Conservation (phyloP, 2,113 vertebrate genomes). For the Nycticebus coucang region DNA sequence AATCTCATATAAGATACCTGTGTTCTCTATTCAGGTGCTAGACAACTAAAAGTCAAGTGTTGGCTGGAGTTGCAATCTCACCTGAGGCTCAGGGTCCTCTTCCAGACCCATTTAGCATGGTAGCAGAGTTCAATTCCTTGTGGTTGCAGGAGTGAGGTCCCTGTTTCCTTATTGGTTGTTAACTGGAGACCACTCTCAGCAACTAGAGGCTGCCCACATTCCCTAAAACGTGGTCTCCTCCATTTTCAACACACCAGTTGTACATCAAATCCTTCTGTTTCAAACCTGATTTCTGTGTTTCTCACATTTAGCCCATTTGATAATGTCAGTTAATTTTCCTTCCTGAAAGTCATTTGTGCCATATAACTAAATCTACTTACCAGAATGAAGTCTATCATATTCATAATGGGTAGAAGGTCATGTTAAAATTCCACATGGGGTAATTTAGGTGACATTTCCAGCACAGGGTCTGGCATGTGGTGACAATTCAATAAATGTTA, state of each 20-base stretch:
- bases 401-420: not conserved
- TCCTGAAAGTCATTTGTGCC: not conserved
- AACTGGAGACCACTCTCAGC: not conserved
- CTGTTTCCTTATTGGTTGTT: not conserved
- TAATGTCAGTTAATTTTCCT: not conserved
- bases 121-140: not conserved
- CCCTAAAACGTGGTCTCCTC: not conserved
- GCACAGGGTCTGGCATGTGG: not conserved
- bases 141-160: not conserved
- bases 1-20: not conserved
- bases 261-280: not conserved
- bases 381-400: not conserved
- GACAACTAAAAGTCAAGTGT: not conserved
- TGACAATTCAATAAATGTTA: not conserved
- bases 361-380: not conserved
- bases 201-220: not conserved
- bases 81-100: not conserved
- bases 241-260: not conserved
- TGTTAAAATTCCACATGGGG: not conserved
- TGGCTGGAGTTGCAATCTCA: no score
- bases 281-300: not conserved
- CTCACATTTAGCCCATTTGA: not conserved
- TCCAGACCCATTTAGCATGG: not conserved
- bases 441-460: not conserved
- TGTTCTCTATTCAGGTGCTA: not conserved